Percentiles rank a stretch among this genome's conserved stretches.
Conservation (phyloP, 2,797 vertebrate species). For the Halcyon leucocephala region DNA sequence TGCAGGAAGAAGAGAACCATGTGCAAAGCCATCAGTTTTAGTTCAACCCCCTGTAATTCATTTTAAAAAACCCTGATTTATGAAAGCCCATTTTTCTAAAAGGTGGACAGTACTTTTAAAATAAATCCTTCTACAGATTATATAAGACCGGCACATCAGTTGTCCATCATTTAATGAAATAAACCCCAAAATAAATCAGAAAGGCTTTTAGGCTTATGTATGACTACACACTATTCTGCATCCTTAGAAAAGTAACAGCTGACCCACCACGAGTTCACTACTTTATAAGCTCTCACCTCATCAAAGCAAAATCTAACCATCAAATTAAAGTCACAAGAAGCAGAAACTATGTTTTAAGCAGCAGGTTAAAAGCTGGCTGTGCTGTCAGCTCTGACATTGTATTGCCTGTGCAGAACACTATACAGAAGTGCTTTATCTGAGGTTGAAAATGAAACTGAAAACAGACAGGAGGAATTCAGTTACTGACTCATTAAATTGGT, state of each 20-base stretch:
- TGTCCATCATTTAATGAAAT: neutral
- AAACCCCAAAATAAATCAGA: neutral
- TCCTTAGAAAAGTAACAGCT: neutral
- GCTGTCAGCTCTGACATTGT: neutral
- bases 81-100: neutral
- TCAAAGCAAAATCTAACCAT: neutral
- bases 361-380: neutral
- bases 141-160: neutral
- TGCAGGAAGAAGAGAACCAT: neutral
- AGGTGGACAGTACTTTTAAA: neutral
- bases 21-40: neutral
- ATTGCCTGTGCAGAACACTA: neutral
- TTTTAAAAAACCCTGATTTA: neutral
- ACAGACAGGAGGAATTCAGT: neutral
- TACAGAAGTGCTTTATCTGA: neutral
- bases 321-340: neutral
- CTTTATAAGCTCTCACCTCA: neutral
- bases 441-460: neutral
- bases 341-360: neutral
- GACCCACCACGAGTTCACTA: neutral
- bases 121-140: neutral
- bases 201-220: slow-evolving; percentile 5
- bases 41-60: neutral
- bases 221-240: neutral
- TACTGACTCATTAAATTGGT: neutral